These are phyloP conservation scores for Drosophila persimilis DNA, from an alignment of 1,140 invertebrate genomes.

Conservation along the genomic window DNA sequence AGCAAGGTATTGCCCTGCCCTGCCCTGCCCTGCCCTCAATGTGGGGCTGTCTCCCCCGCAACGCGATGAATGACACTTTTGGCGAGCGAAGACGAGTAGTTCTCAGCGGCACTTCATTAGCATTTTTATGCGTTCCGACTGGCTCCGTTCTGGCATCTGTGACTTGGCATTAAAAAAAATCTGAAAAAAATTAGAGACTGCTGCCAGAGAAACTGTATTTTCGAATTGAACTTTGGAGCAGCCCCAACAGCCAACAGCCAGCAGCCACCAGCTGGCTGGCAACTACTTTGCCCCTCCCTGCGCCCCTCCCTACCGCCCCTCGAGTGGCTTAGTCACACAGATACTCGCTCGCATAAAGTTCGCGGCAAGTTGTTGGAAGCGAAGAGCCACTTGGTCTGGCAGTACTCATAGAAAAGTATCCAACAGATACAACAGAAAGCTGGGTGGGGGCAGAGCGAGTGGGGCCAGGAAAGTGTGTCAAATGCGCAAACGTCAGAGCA, in stretches of 20 bases:
- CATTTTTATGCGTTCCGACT: conserved; percentile 61
- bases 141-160: conserved; percentile 47
- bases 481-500: conserved; percentile 73
- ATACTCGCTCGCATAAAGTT: conserved; percentile 6
- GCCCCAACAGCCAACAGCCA: too few relatives aligned
- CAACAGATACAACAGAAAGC: conserved; percentile 23
- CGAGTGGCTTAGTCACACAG: conserved; percentile 15
- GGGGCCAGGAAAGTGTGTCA: conserved; percentile 66
- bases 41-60: conserved; percentile 6
- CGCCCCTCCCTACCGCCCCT: not conserved
- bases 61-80: conserved; percentile 28
- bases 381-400: conserved; percentile 71
- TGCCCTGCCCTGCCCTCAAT: conserved; percentile 22
- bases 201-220: conserved; percentile 28
- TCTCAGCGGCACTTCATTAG: conserved; percentile 45
- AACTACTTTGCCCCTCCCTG: conserved; percentile 13
- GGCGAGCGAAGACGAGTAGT: conserved; percentile 25
- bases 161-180: conserved; percentile 59
- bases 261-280: conserved; percentile 27
- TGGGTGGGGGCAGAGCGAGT: not conserved
- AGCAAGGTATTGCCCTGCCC: not conserved
- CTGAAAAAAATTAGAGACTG: conserved; percentile 24
- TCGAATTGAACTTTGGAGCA: conserved; percentile 45
- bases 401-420: conserved; percentile 49
- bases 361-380: conserved; percentile 55